These are phyloP conservation scores for Amblyopsis rosae DNA, from an alignment of 2,113 vertebrate species.

Conservation along the genomic window DNA sequence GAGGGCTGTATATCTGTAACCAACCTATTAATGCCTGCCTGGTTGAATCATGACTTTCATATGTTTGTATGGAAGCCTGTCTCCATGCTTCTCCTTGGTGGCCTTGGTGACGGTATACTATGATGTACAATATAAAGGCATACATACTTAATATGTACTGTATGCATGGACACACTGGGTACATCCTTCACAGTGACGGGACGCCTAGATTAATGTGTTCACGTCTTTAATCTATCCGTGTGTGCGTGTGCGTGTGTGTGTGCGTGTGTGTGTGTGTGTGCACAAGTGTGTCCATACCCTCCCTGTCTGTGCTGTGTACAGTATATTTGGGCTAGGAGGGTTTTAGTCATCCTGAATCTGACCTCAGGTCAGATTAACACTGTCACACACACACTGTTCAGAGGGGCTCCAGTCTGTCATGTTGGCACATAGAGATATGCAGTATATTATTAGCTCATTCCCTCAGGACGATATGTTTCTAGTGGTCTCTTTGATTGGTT, in stretches of 20 bases:
- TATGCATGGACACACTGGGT: background rate
- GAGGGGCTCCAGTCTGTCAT: slow-evolving; percentile 19
- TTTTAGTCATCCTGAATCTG: slow-evolving; percentile 57
- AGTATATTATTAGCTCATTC: slow-evolving; percentile 6
- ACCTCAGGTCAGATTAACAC: slow-evolving; percentile 29
- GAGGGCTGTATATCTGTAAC: background rate
- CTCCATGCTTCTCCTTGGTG: too few relatives aligned
- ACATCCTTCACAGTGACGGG: too few relatives aligned
- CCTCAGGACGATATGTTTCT: background rate
- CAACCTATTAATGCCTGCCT: background rate
- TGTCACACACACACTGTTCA: background rate
- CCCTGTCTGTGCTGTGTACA: slow-evolving; percentile 24
- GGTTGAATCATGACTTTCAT: background rate
- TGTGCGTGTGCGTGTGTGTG: slow-evolving; percentile 12
- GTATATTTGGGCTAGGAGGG: slow-evolving; percentile 60
- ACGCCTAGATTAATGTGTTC: background rate
- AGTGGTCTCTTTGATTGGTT: slow-evolving; percentile 19
- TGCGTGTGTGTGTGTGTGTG: background rate
- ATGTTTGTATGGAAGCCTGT: too few relatives aligned
- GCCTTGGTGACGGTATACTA: too few relatives aligned
- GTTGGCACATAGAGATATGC: background rate
- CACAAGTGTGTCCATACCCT: slow-evolving; percentile 27
- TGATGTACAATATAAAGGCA: too few relatives aligned
- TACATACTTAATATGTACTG: background rate
- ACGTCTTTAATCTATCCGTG: background rate